Base-by-base conservation (phyloP, 64 coral and sea anemone species). In the Dendrophyllia cribrosa region DNA sequence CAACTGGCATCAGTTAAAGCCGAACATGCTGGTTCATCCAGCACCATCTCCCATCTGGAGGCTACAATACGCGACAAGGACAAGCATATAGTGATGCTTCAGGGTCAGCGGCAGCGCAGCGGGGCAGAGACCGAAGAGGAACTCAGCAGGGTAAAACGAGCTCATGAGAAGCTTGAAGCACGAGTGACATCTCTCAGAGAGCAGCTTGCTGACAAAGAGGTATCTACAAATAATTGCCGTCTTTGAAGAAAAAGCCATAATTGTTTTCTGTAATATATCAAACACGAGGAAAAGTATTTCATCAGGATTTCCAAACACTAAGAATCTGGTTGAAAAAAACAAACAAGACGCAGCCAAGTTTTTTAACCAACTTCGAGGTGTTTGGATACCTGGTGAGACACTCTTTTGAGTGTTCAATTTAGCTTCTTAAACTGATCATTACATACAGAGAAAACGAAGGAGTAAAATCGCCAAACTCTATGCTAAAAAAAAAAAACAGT, bases 51-150 rank as follows among this genome's bases (percentile, higher is more conserved):
- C 34, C 89, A 94, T 71, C 84, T 97, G 52, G 95, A 97, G 58
- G 92, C 92, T 50, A 94, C 95, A 1, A 87, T 97, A 19, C 75
- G 78, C 9, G 95, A 97, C 67, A 97, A 97, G 59, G 95, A 97
- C 20, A 83, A 74, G 9, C 90, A 94, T 53, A 97, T 97, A 62
- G 88, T 94, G 73, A 97, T 97, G n/a, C 64, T 97, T 8, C 95
- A 97, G 70, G 59, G 50, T 2, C 95, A 94, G 69, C 43, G 92
- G 16, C 89, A 97, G 58, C 92, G 95, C 6, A 94, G 80, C 71
- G 91, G 73, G 20, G 70, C 59, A 15, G 95, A 97, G 60, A 88
- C 75, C 17, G 77, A 91, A 20, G 95, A 97, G 62, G 95, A 97
- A 45, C 81, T 97, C 2, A 58, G 59, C 21, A 60, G 78, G 3